Evolutionary conservation across 2,113 vertebrate genomes (phyloP).

Genomic region (Pyxicephalus adspersus): DNA sequence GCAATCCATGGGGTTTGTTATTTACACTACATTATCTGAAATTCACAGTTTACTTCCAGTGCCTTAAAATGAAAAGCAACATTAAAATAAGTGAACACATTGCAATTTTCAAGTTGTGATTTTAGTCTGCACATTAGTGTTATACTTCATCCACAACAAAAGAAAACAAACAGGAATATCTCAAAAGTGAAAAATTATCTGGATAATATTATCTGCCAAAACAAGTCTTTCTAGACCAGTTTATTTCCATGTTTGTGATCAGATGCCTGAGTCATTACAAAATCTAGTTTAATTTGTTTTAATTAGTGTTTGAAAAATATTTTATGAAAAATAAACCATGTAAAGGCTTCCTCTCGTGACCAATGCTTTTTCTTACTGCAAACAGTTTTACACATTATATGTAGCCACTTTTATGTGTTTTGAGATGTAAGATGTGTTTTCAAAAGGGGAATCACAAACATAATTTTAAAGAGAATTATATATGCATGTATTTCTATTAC

Average conservation of each 20-base stretch:
- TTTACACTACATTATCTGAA: slow-evolving; percentile 26
- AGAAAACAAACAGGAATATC: neutral
- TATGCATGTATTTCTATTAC: too few species aligned
- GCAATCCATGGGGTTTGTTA: slow-evolving; percentile 23
- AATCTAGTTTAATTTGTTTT: neutral
- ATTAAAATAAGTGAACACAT: slow-evolving; percentile 31
- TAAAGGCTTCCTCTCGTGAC: too few species aligned
- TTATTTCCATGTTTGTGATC: slow-evolving; percentile 40
- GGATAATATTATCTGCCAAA: slow-evolving; percentile 6
- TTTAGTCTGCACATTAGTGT: slow-evolving; percentile 66
- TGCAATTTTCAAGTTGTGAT: slow-evolving; percentile 57
- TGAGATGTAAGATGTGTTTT: too few species aligned
- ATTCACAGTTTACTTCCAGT: slow-evolving; percentile 29
- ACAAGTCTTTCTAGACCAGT: neutral
- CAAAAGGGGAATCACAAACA: too few species aligned
- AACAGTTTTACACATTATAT: too few species aligned
- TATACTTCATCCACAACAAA: slow-evolving; percentile 17
- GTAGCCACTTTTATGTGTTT: too few species aligned
- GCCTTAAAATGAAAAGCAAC: slow-evolving; percentile 19
- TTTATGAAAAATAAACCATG: too few species aligned
- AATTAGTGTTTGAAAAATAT: neutral
- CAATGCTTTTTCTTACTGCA: too few species aligned
- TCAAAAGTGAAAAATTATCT: neutral
- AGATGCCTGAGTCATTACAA: slow-evolving; percentile 14
- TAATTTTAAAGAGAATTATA: too few species aligned